Conservation (phyloP, 2,888 invertebrate species). For the Octodonta nipae region DNA sequence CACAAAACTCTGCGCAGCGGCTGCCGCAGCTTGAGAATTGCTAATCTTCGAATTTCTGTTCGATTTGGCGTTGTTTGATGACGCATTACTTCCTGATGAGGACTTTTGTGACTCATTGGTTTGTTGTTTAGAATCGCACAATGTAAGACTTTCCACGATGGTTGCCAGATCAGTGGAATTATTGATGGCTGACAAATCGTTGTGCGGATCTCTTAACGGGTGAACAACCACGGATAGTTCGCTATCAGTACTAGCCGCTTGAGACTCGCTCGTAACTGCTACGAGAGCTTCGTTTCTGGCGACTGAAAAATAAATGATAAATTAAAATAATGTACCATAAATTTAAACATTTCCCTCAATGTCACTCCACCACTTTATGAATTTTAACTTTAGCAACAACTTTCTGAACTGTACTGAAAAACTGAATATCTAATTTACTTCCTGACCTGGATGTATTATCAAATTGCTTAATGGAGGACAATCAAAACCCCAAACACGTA, state of each 20-base stretch:
- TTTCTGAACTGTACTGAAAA: too few species aligned
- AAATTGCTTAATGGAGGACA: too few species aligned
- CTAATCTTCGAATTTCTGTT: constrained; percentile 27
- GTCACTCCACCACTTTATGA: too few species aligned
- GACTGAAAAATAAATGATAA: too few species aligned
- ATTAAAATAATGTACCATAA: too few species aligned
- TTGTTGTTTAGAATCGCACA: constrained; percentile 40
- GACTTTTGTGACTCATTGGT: constrained; percentile 21
- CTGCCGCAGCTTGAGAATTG: constrained; percentile 26
- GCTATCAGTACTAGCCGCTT: constrained; percentile 41
- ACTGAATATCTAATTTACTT: too few species aligned
- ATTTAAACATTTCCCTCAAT: too few species aligned
- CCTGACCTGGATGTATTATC: too few species aligned
- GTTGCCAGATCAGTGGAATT: constrained; percentile 67
- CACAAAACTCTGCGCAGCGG: constrained; percentile 34
- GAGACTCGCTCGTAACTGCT: constrained; percentile 37
- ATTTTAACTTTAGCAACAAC: too few species aligned
- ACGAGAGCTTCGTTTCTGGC: constrained; percentile 48
- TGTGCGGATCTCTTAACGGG: constrained; percentile 46
- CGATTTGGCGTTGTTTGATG: constrained; percentile 24
- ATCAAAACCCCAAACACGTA: too few species aligned
- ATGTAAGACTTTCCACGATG: constrained; percentile 69
- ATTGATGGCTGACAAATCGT: constrained; percentile 58
- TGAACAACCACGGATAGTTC: constrained; percentile 46
- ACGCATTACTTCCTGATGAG: constrained; percentile 8